Base-by-base conservation (phyloP, 2,888 invertebrate genomes). In the Busseola fusca region DNA sequence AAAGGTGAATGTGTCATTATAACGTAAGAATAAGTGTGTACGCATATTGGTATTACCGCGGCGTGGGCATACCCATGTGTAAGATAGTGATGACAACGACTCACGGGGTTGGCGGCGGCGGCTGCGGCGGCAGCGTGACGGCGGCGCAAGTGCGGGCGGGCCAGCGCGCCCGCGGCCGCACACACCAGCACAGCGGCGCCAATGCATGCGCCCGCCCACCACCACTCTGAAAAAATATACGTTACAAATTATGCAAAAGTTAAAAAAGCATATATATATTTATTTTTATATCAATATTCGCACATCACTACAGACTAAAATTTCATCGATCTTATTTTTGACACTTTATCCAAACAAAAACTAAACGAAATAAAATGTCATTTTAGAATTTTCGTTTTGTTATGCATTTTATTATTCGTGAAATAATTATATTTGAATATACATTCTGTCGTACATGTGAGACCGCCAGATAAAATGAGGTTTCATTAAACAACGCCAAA, bases 181-280 rank as follows among this genome's bases (percentile, higher is more conserved):
- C 94, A 93, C 90, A 94, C 84, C 87, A 94, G 84, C 88, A 93
- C 91, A 74, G 89, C 95, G 87, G 92, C 94, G 89, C 94, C 95
- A 87, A 91, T 91, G 92, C 95, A 95, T 94, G 92, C 95, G 93
- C 95, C 94, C 89, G 93, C 93, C 95, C 94, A 94, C 95, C 95
- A 95, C 95, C 95, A 95, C 90, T 93, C 95, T 95, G 93, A 56
- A 93, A 93, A 76, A 62, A 69, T 57, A 54, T 14, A 63, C n/a
- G 70, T 72, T 52, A 50, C 48, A 74, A 30, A 69, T 69, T 59
- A 69, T 14, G 30, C n/a, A 27, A 52, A 25, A 50, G 25, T 21
- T 18, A 27, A 48, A 30, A 48, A n/a, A 7, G 16, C 6, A 63
- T 21, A 48, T 48, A 48, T 21, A 21, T 42, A 14, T 1, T 0